Evolutionary conservation across 2,113 vertebrate species (phyloP).

Genomic region (Petrocephalus zakoni): DNA sequence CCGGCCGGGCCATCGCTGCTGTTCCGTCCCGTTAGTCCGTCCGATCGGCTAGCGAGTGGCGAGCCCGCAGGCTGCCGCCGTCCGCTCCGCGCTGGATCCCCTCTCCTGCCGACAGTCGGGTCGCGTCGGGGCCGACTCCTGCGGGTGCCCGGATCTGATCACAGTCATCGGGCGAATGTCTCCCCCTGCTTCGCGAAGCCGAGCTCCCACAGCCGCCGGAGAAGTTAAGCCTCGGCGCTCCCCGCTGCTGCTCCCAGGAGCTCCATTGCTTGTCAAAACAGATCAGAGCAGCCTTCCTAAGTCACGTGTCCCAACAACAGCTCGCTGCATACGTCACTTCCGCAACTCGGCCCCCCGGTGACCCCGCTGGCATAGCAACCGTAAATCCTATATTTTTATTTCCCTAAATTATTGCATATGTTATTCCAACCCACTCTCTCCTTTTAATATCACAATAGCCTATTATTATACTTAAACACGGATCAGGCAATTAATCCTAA

Average conservation of each 20-base stretch:
- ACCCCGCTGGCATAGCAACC: slow-evolving; percentile 61
- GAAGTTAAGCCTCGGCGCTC: not conserved
- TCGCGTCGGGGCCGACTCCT: slow-evolving; percentile 1
- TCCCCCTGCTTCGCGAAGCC: not conserved
- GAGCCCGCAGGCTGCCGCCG: not conserved
- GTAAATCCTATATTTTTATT: slow-evolving; percentile 19
- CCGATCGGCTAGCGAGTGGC: not conserved
- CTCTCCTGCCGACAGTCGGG: not conserved
- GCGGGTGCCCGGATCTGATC: slow-evolving; percentile 3
- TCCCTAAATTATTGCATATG: slow-evolving; percentile 1
- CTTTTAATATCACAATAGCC: not conserved
- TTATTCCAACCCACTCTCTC: not conserved
- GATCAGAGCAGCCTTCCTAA: slow-evolving; percentile 50
- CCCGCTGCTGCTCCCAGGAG: slow-evolving; percentile 36
- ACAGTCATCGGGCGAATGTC: slow-evolving; percentile 17
- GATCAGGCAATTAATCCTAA: not conserved
- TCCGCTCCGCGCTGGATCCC: no score
- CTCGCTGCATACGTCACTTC: slow-evolving; percentile 50
- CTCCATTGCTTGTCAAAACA: slow-evolving; percentile 69
- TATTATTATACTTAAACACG: not conserved
- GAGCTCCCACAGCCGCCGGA: not conserved
- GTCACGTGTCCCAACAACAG: slow-evolving; percentile 64
- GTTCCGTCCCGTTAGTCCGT: not conserved
- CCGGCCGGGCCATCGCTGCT: slow-evolving; percentile 14
- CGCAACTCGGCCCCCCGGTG: slow-evolving; percentile 41